These are phyloP conservation scores for Merops nubicus DNA, from an alignment of 2,113 vertebrate species.

Conservation along the genomic window DNA sequence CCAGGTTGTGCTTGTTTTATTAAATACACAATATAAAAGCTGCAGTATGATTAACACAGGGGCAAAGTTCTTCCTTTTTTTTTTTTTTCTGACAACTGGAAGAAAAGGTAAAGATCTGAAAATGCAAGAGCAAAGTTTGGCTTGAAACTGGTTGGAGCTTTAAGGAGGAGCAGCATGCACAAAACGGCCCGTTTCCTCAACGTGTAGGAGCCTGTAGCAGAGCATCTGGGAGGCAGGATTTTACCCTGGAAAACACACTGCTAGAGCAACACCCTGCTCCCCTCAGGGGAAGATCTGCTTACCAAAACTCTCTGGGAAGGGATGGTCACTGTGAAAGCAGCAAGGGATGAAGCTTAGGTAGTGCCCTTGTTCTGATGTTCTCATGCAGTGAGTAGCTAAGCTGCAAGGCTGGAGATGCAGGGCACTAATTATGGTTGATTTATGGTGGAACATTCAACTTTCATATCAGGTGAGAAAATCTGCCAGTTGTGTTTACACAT, in stretches of 20 bases:
- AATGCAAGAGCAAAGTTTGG: not conserved
- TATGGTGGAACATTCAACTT: not conserved
- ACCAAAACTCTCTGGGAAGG: not conserved
- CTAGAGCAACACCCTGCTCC: not conserved
- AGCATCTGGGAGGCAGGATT: not conserved
- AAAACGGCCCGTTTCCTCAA: not conserved
- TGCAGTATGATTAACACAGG: not conserved
- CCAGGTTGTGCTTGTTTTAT: not conserved
- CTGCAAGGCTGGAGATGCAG: not conserved
- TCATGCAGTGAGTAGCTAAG: accelerated
- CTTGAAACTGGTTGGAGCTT: not conserved
- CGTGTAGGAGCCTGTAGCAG: not conserved
- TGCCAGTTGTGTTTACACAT: accelerated
- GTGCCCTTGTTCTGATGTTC: not conserved
- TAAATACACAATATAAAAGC: not conserved
- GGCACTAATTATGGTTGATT: not conserved
- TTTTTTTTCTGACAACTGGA: not conserved
- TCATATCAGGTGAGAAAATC: not conserved
- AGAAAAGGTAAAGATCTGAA: not conserved
- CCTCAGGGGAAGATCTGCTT: not conserved
- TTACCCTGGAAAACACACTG: not conserved
- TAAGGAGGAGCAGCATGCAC: not conserved
- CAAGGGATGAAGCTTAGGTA: not conserved
- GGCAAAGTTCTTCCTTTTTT: not conserved
- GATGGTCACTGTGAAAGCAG: not conserved